These are phyloP conservation scores for Porites lobata DNA, from an alignment of 92 coral and sea anemone genomes.

Conservation along the genomic window DNA sequence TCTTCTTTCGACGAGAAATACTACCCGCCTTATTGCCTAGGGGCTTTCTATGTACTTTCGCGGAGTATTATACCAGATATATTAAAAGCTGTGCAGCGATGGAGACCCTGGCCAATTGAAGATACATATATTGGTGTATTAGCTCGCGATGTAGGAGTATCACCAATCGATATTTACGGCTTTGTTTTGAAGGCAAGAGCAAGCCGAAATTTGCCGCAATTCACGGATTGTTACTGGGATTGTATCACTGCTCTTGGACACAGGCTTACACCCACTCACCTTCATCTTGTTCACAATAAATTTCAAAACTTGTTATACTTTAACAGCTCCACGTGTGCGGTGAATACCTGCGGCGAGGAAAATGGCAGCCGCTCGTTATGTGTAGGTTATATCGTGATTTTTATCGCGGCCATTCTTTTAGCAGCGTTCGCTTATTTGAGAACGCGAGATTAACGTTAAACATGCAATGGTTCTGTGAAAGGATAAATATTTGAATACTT, in stretches of 20 bases:
- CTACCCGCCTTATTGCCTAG: constrained; percentile 73
- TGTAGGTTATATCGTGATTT: neutral
- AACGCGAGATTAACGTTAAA: neutral
- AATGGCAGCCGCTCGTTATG: neutral
- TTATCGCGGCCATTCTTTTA: neutral
- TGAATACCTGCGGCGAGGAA: neutral
- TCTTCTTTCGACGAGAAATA: constrained; percentile 36
- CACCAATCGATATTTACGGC: constrained; percentile 49
- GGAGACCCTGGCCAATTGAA: constrained; percentile 62
- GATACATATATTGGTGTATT: constrained; percentile 75
- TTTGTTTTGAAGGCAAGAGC: constrained; percentile 58
- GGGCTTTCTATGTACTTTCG: constrained; percentile 64
- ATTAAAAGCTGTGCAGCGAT: constrained; percentile 38
- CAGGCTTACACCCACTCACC: constrained; percentile 19
- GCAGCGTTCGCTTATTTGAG: neutral
- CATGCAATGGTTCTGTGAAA: neutral
- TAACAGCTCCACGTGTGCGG: neutral
- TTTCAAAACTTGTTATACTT: neutral
- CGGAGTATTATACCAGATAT: constrained; percentile 55
- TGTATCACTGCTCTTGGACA: constrained; percentile 54
- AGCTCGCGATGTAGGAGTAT: constrained; percentile 43
- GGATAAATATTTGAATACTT: neutral
- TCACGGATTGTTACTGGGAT: constrained; percentile 53
- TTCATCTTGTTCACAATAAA: constrained; percentile 37
- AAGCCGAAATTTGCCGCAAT: constrained; percentile 7